Evolutionary conservation across 2,797 vertebrate species (phyloP).

Genomic region (Melanotaenia parkinsoni): DNA sequence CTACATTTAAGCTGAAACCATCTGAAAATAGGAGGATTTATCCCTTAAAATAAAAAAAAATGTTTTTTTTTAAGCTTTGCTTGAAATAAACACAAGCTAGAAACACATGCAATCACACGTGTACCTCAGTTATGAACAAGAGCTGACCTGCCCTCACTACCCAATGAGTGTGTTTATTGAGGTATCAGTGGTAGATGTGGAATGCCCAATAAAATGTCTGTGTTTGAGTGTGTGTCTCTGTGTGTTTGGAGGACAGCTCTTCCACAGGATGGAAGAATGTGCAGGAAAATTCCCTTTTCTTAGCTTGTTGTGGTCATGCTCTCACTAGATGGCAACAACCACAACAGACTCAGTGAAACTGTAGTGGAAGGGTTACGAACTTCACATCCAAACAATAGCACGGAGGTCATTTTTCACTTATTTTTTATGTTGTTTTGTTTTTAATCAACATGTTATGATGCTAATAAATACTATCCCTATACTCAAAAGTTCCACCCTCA

Average conservation of each 20-base stretch:
- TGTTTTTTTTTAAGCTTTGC: neutral
- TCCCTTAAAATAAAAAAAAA: neutral
- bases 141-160: constrained; percentile 23
- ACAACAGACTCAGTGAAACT: neutral
- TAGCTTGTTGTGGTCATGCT: constrained; percentile 31
- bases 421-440: neutral
- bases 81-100: neutral
- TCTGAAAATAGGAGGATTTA: neutral
- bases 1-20: constrained; percentile 35
- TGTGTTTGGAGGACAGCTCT: neutral
- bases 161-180: constrained; percentile 54
- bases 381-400: neutral
- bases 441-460: too few species aligned
- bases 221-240: constrained; percentile 14
- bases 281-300: constrained; percentile 35
- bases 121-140: constrained; percentile 31
- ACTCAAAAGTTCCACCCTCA: neutral
- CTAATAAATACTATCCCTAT: neutral
- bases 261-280: constrained; percentile 35
- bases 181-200: constrained; percentile 44
- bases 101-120: neutral
- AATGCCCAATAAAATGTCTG: constrained; percentile 63
- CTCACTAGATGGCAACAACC: constrained; percentile 7
- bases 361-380: constrained; percentile 5
- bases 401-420: neutral